These are phyloP conservation scores for Eptatretus burgeri DNA, from an alignment of 2,113 vertebrate species.

Conservation along the genomic window DNA sequence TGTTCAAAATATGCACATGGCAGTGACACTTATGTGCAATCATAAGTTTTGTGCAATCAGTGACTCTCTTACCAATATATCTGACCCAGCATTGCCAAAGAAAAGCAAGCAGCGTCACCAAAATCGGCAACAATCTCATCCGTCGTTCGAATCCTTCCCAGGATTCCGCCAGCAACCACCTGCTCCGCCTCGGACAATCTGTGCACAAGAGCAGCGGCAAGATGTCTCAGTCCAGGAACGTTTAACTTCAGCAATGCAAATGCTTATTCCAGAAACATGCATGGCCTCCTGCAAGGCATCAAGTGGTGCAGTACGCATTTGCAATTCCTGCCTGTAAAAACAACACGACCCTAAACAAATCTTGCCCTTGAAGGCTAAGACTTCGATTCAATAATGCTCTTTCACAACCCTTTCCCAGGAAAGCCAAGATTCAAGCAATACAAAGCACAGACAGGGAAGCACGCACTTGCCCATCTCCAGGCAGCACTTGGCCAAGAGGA, in stretches of 20 bases:
- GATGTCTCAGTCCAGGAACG: too few relatives aligned
- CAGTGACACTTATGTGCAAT: not conserved
- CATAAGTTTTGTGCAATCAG: not conserved
- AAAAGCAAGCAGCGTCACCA: constrained; percentile 84
- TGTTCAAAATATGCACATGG: constrained; percentile 11
- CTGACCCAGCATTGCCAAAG: constrained; percentile 68
- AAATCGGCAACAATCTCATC: constrained; percentile 91
- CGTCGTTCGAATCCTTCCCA: constrained; percentile 93
- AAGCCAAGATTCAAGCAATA: constrained; percentile 11
- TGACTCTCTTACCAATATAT: constrained; percentile 50
- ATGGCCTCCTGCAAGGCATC: too few relatives aligned
- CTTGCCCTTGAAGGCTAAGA: too few relatives aligned
- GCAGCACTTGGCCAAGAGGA: constrained; percentile 81
- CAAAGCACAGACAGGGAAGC: constrained; percentile 9
- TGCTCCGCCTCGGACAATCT: constrained; percentile 90
- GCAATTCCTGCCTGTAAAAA: too few relatives aligned
- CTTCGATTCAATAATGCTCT: too few relatives aligned
- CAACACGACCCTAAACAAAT: too few relatives aligned
- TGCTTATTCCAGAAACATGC: too few relatives aligned
- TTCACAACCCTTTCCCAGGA: not conserved
- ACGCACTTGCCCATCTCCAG: constrained; percentile 90
- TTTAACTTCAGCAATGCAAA: too few relatives aligned
- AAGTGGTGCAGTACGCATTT: too few relatives aligned
- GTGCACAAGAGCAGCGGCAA: constrained; percentile 7
- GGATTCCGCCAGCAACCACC: constrained; percentile 72